Conservation (phyloP, 2,113 vertebrate species). For the Peromyscus polionotus region DNA sequence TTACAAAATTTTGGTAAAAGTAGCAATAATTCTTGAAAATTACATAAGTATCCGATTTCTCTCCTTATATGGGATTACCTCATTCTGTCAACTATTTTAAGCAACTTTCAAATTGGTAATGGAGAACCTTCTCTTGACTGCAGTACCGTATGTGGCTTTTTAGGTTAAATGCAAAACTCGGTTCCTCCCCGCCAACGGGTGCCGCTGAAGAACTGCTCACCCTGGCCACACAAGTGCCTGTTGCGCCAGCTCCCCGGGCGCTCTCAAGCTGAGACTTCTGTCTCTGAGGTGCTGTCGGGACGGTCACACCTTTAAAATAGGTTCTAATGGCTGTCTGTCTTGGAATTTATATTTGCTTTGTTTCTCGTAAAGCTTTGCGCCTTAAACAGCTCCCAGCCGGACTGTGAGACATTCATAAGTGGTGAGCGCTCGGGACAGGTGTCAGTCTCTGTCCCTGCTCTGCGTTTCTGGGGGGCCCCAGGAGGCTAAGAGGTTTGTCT, state of each 20-base stretch:
- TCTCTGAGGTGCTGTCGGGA: conserved; percentile 16
- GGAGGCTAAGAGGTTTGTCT: neutral
- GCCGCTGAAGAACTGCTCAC: neutral
- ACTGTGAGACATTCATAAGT: neutral
- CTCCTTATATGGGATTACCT: conserved; percentile 47
- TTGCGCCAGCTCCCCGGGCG: neutral
- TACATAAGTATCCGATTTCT: neutral
- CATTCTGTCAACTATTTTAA: conserved; percentile 73
- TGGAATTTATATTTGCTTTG: conserved; percentile 55
- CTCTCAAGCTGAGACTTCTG: conserved; percentile 7
- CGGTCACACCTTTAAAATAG: conserved; percentile 54
- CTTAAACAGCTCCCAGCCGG: conserved; percentile 33
- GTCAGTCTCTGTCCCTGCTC: neutral
- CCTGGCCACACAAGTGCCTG: neutral
- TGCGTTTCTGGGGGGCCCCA: neutral
- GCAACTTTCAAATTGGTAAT: conserved; percentile 65
- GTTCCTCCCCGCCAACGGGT: neutral
- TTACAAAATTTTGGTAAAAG: conserved; percentile 55
- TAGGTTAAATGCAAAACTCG: neutral
- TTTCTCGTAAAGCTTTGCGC: conserved; percentile 25
- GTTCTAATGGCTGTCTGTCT: conserved; percentile 47
- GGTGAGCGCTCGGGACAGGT: neutral
- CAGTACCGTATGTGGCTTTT: conserved; percentile 4
- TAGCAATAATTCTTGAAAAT: conserved; percentile 65
- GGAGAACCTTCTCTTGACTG: conserved; percentile 61